Percentiles rank a stretch among this genome's conserved stretches.
Conservation (phyloP, 2,888 invertebrate genomes). For the Hedya salicella region DNA sequence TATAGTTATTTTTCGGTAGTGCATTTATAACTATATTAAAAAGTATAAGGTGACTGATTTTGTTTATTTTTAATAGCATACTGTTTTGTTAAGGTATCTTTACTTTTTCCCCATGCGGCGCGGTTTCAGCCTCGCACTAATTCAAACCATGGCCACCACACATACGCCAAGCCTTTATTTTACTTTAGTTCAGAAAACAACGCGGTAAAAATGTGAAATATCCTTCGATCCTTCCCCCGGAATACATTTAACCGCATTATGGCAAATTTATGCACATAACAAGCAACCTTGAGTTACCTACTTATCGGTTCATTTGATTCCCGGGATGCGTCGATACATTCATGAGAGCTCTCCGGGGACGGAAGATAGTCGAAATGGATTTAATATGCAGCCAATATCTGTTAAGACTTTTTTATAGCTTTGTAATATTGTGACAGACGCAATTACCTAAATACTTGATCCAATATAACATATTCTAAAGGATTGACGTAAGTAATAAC, state of each 20-base stretch:
- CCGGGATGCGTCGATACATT: slow-evolving; percentile 44
- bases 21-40: no score
- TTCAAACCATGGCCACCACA: slow-evolving; percentile 27
- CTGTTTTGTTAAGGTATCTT: no score
- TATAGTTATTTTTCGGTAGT: no score
- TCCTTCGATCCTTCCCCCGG: slow-evolving; percentile 52
- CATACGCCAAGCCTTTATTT: slow-evolving; percentile 28
- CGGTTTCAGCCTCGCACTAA: background rate
- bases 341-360: slow-evolving; percentile 41
- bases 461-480: no score
- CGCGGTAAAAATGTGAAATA: slow-evolving; percentile 42
- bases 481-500: no score
- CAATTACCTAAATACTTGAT: no score
- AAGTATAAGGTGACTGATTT: no score
- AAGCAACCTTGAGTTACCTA: slow-evolving; percentile 45
- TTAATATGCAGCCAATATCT: slow-evolving; percentile 26
- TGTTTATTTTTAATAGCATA: no score
- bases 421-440: slow-evolving; percentile 4
- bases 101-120: no score
- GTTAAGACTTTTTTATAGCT: slow-evolving; percentile 2
- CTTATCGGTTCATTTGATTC: slow-evolving; percentile 45
- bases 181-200: slow-evolving; percentile 40
- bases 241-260: slow-evolving; percentile 62
- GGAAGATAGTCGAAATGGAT: slow-evolving; percentile 35
- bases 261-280: slow-evolving; percentile 64